These are phyloP conservation scores for Drosophila flavopinicola DNA, from an alignment of 2,888 invertebrate species.

Conservation along the genomic window DNA sequence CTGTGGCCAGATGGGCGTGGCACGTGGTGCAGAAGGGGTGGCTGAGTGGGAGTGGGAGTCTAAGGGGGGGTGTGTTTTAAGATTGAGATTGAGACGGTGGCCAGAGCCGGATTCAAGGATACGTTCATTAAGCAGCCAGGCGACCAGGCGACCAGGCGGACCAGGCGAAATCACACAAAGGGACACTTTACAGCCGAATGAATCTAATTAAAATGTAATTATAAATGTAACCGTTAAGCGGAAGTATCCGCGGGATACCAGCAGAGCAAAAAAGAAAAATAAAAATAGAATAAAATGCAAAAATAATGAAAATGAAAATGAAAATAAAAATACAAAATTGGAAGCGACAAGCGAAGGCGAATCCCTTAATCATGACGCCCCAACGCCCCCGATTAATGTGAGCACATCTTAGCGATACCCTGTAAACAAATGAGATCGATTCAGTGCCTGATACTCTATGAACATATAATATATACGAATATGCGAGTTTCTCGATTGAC, in stretches of 20 bases:
- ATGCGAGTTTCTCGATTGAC: not conserved
- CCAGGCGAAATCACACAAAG: slow-evolving; percentile 81
- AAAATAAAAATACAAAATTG: slow-evolving; percentile 77
- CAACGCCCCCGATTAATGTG: slow-evolving; percentile 70
- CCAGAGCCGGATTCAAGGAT: slow-evolving; percentile 38
- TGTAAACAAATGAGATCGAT: not conserved
- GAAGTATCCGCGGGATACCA: slow-evolving; percentile 83
- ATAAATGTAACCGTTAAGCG: slow-evolving; percentile 84
- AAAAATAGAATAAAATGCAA: slow-evolving; percentile 23
- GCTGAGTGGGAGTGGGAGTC: not conserved
- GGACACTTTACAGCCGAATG: slow-evolving; percentile 85
- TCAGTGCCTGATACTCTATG: too few relatives aligned
- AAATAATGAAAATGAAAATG: slow-evolving; percentile 71
- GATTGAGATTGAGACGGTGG: slow-evolving; percentile 31
- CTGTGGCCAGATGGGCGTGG: slow-evolving; percentile 45
- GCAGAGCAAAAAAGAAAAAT: slow-evolving; percentile 29
- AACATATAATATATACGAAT: too few relatives aligned
- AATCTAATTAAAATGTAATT: slow-evolving; percentile 85
- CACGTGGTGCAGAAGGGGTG: slow-evolving; percentile 5
- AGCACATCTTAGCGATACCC: slow-evolving; percentile 38
- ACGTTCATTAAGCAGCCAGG: slow-evolving; percentile 67
- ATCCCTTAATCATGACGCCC: slow-evolving; percentile 80
- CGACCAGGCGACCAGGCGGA: slow-evolving; percentile 56
- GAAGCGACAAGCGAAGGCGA: slow-evolving; percentile 74
- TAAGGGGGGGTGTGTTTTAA: slow-evolving; percentile 5